These are phyloP conservation scores for Periophthalmus magnuspinnatus DNA, from an alignment of 2,797 vertebrate genomes.

Conservation along the genomic window DNA sequence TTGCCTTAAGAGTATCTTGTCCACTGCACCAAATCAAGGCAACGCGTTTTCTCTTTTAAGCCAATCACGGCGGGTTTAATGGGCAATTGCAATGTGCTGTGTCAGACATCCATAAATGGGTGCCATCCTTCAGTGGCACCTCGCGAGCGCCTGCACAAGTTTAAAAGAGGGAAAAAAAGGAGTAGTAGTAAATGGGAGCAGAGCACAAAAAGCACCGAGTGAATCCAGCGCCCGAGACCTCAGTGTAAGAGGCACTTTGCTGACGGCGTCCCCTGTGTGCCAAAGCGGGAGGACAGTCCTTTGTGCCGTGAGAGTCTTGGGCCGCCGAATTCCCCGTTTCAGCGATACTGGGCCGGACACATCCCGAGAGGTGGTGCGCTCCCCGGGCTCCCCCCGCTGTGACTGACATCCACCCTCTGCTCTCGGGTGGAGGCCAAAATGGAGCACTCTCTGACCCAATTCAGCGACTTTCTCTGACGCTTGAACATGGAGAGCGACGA, in stretches of 20 bases:
- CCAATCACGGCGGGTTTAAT: constrained; percentile 54
- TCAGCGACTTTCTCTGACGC: constrained; percentile 61
- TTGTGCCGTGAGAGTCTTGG: constrained; percentile 75
- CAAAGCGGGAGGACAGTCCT: constrained; percentile 72
- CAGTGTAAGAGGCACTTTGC: constrained; percentile 76
- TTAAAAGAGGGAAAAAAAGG: constrained; percentile 24
- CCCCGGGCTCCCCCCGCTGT: constrained; percentile 62
- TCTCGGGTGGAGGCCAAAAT: constrained; percentile 64
- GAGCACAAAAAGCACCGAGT: constrained; percentile 66
- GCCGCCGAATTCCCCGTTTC: constrained; percentile 78
- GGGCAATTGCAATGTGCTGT: constrained; percentile 64
- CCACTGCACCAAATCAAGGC: constrained; percentile 45
- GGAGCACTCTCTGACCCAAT: constrained; percentile 76
- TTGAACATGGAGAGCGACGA: constrained; percentile 54
- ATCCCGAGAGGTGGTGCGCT: constrained; percentile 70
- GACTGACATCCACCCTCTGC: constrained; percentile 80
- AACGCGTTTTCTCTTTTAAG: constrained; percentile 36
- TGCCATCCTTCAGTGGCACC: constrained; percentile 56
- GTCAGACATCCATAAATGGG: constrained; percentile 59
- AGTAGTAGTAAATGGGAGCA: constrained; percentile 41
- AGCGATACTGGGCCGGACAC: constrained; percentile 77
- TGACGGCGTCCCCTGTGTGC: constrained; percentile 74
- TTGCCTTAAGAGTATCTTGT: constrained; percentile 36
- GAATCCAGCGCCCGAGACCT: constrained; percentile 58
- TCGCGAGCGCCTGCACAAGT: constrained; percentile 51